Evolutionary conservation across 2,888 invertebrate genomes (phyloP), one percentile per base, ranked within the genome.

Genomic region (Andrena camellia): DNA sequence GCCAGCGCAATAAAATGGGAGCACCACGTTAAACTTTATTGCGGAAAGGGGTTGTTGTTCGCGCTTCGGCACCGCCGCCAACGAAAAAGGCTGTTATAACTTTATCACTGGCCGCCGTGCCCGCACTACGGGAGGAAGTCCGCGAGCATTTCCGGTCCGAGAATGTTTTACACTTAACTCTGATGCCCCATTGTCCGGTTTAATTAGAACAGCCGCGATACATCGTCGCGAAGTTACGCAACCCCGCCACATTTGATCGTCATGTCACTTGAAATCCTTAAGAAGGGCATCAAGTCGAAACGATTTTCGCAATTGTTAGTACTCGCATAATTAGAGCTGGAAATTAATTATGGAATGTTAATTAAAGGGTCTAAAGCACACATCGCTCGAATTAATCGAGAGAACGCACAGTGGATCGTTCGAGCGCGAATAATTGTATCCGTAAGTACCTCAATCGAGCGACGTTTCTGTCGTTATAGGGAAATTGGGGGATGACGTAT

Each of bases 11-110:
- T 89, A 83, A 89, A 88, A 88, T 80, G 78, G 66, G 64, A 77
- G 73, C 78, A 54, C 67, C 82, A 71, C 78, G 82, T 87, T 86
- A 87, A 87, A 87, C 76, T 88, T 88, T 88, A 88, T 85, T 78
- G 83, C 86, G 62, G 76, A 73, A 63, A 78, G 78, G 69, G 84
- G 62, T 87, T 81, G 87, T 82, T 70, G 82, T 78, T 79, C 83
- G 81, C 73, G 72, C 73, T 78, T 78, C 86, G 77, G 78, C 71
- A 70, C 70, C 78, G 69, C 70, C 78, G 42, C 74, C 68, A 68
- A 71, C 71, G 77, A 82, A 87, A 78, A 73, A 71, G 77, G 71
- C 78, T 78, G 83, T 85, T 88, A 85, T 85, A 88, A 88, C 89
- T 88, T 88, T 88, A 88, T 88, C 87, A 78, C 81, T 74, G 68